Conservation (phyloP, 2,888 invertebrate species). For the Synanthedon vespiformis region DNA sequence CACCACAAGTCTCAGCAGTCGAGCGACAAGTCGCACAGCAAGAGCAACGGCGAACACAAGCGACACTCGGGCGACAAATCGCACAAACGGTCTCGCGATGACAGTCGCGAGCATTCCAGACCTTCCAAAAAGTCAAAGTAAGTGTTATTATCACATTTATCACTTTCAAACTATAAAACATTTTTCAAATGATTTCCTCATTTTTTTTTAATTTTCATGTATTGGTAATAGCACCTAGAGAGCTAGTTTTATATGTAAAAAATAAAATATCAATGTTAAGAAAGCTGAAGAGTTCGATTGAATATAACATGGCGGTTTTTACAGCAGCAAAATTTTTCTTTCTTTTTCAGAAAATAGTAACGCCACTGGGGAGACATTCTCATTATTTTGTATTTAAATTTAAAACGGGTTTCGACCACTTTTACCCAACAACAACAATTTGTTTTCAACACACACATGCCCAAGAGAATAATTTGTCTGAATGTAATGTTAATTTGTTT, state of each 20-base stretch:
- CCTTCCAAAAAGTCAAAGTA: slow-evolving; percentile 79
- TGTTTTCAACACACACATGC: slow-evolving; percentile 19
- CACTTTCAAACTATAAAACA: too few relatives aligned
- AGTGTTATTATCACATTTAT: slow-evolving; percentile 17
- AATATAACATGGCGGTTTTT: too few relatives aligned
- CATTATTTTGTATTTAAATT: slow-evolving; percentile 16
- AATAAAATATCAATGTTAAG: too few relatives aligned
- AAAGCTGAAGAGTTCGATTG: too few relatives aligned
- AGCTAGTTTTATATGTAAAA: too few relatives aligned
- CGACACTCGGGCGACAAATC: slow-evolving; percentile 42
- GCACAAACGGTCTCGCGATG: slow-evolving; percentile 81
- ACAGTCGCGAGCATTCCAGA: slow-evolving; percentile 75
- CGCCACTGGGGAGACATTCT: slow-evolving; percentile 7
- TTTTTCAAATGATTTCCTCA: too few relatives aligned
- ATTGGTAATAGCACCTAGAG: too few relatives aligned
- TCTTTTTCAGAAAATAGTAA: slow-evolving; percentile 56
- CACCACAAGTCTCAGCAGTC: slow-evolving; percentile 52
- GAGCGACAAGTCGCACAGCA: slow-evolving; percentile 29
- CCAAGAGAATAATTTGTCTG: slow-evolving; percentile 36
- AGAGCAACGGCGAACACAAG: slow-evolving; percentile 44
- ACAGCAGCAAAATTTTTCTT: not conserved
- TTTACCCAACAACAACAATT: slow-evolving; percentile 8
- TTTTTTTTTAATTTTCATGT: too few relatives aligned
- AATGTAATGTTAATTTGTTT: slow-evolving; percentile 36
- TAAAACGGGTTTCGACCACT: slow-evolving; percentile 31